Conservation (phyloP, 2,797 vertebrate genomes). For the Gouania willdenowi region DNA sequence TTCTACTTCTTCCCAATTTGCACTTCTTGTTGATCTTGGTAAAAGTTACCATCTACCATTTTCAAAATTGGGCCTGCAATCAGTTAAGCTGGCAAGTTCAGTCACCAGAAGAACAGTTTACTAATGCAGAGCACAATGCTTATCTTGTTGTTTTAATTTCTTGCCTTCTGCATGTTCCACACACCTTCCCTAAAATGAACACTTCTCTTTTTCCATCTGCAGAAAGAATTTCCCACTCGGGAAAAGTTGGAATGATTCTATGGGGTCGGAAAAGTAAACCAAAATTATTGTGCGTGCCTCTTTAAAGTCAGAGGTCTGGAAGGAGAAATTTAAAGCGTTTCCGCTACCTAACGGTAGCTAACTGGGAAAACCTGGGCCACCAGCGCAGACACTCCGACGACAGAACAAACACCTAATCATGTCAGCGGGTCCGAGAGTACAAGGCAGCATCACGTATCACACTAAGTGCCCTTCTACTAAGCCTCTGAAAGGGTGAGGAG, state of each 20-base stretch:
- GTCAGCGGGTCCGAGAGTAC: slow-evolving; percentile 32
- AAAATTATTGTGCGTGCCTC: slow-evolving; percentile 63
- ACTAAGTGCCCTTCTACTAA: slow-evolving; percentile 59
- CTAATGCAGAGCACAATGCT: too few species aligned
- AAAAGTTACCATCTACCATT: slow-evolving; percentile 25
- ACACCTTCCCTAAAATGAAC: slow-evolving; percentile 56
- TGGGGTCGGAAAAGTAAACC: slow-evolving; percentile 55
- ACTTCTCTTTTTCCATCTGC: slow-evolving; percentile 63
- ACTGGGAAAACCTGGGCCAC: slow-evolving; percentile 54
- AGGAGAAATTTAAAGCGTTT: slow-evolving; percentile 49
- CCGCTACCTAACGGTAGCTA: slow-evolving; percentile 60
- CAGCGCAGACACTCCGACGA: slow-evolving; percentile 46
- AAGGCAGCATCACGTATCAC: slow-evolving; percentile 50
- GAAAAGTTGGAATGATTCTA: slow-evolving; percentile 63
- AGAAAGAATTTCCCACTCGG: slow-evolving; percentile 57
- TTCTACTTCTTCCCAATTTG: neutral
- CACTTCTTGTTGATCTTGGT: slow-evolving; percentile 1
- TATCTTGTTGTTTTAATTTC: slow-evolving; percentile 41
- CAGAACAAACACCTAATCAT: slow-evolving; percentile 44
- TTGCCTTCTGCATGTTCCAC: slow-evolving; percentile 33
- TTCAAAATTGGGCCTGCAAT: slow-evolving; percentile 22
- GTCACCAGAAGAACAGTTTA: slow-evolving; percentile 21
- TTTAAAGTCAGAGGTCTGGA: slow-evolving; percentile 61
- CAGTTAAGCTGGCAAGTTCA: slow-evolving; percentile 14
- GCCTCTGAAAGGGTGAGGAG: slow-evolving; percentile 35